Evolutionary conservation across 2,888 invertebrate genomes (phyloP), one percentile per base, ranked within the genome.

Genomic region (Erebia ligea): DNA sequence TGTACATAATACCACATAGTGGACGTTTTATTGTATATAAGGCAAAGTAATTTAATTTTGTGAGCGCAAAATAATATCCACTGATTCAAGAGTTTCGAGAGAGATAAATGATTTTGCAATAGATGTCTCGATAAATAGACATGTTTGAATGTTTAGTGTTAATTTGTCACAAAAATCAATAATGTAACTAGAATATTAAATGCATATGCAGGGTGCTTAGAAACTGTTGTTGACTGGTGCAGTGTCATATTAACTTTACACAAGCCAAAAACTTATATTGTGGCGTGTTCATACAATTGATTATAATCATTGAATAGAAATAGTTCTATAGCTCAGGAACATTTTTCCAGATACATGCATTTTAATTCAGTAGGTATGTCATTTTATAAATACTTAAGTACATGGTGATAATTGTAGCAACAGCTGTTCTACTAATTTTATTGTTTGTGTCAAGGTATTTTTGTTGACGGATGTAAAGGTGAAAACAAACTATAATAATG

Each of bases 1-100:
- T 82, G 84, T 85, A 82, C 82, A 83, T 80, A 77, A 66, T 67
- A 50, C 69, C 72, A 71, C 64, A 59, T 25, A 73, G 75, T 73
- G 73, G 57, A 67, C 45, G 40, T 61, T 69, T 70, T 72, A 72
- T 71, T 76, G 75, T 76, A 75, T 71, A 76, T 76, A 76, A 70
- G 69, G 52, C 45, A 63, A 70, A 68, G 56, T 68, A 63, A 70
- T 70, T 66, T 74, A 70, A 72, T 70, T 67, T 71, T 71, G 70
- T 68, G 71, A 65, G 68, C 73, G 73, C 70, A 74, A 73, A 71
- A 25, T 58, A 25, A 13, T 48, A 21, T 54, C 52, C 54, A 42
- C 21, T 13, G 34, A 40, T 64, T 40, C 17, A 4, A 63, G 62
- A 13, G 13, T 40, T 64, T 64, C 17, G 17, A n/a, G n/a, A n/a